phyloP scores from a whole-genome alignment of 2,888 invertebrate species.

The Eristalinus sepulchralis region DNA sequence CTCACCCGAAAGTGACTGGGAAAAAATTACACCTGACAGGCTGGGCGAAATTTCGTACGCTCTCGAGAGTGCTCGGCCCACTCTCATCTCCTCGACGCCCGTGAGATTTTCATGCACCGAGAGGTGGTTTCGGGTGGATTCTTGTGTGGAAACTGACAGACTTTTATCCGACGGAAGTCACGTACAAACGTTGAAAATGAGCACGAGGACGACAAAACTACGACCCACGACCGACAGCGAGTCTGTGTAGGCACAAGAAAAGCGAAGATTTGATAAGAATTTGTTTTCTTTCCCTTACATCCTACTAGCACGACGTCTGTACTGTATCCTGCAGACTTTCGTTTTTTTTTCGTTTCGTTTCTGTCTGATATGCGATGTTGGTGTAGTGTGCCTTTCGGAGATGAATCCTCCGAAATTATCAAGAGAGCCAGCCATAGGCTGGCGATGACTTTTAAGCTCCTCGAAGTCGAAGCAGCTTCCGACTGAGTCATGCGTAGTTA shows the following conservation, averaged over 20 bases:
- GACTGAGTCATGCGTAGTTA: conserved; percentile 35
- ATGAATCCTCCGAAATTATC: neutral
- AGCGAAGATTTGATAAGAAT: neutral
- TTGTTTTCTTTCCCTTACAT: neutral
- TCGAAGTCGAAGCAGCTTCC: conserved; percentile 21
- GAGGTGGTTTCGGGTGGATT: no score
- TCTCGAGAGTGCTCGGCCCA: no score
- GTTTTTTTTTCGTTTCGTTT: no score
- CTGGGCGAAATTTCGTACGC: no score
- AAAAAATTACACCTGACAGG: no score
- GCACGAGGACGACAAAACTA: neutral
- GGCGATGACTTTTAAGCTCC: neutral
- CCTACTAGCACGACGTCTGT: no score
- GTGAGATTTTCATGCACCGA: no score
- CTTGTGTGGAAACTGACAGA: no score
- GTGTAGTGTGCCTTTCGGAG: neutral
- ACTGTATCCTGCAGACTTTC: neutral
- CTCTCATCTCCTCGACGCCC: no score
- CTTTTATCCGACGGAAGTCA: neutral
- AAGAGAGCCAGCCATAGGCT: no score
- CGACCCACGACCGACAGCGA: neutral
- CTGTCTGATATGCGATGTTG: no score
- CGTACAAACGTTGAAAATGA: neutral
- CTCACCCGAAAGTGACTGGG: no score
- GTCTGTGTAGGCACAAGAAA: neutral